Conservation (phyloP, 2,888 invertebrate genomes). For the Orthonychiurus folsomi region DNA sequence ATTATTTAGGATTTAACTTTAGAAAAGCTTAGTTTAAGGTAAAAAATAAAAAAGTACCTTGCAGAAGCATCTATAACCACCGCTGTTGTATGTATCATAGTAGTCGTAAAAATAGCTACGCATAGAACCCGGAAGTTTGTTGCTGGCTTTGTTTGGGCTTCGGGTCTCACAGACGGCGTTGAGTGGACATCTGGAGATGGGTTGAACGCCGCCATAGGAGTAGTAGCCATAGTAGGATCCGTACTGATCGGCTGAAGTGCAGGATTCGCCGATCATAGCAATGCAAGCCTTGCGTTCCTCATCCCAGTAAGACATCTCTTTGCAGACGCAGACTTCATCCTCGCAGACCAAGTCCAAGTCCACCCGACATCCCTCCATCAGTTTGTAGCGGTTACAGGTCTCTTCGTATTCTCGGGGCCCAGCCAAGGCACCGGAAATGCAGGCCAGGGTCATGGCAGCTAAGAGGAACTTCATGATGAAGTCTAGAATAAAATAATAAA, state of each 20-base stretch:
- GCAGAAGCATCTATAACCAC: background rate
- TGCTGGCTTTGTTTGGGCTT: conserved; percentile 2
- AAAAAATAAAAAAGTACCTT: too few species aligned
- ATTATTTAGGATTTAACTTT: too few species aligned
- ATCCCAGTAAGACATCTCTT: conserved; percentile 4
- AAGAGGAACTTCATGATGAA: too few species aligned
- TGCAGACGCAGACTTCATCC: conserved; percentile 2
- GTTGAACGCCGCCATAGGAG: background rate
- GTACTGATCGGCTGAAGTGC: background rate
- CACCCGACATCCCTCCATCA: background rate
- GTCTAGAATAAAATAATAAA: too few species aligned
- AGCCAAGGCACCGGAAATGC: background rate
- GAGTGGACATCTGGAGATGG: conserved; percentile 3
- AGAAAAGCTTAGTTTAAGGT: too few species aligned
- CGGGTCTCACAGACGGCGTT: conserved; percentile 2
- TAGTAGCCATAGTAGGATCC: background rate
- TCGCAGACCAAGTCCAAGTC: conserved; percentile 5
- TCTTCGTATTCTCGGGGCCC: conserved; percentile 6
- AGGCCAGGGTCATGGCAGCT: too few species aligned
- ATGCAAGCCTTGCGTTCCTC: conserved; percentile 5
- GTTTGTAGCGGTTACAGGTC: background rate
- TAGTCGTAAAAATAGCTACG: background rate
- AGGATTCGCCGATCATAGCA: conserved; percentile 1
- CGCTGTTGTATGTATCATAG: too few species aligned
- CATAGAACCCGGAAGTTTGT: background rate